These are phyloP conservation scores for Atherinosoma microstoma DNA, from an alignment of 2,797 vertebrate species.

Conservation along the genomic window DNA sequence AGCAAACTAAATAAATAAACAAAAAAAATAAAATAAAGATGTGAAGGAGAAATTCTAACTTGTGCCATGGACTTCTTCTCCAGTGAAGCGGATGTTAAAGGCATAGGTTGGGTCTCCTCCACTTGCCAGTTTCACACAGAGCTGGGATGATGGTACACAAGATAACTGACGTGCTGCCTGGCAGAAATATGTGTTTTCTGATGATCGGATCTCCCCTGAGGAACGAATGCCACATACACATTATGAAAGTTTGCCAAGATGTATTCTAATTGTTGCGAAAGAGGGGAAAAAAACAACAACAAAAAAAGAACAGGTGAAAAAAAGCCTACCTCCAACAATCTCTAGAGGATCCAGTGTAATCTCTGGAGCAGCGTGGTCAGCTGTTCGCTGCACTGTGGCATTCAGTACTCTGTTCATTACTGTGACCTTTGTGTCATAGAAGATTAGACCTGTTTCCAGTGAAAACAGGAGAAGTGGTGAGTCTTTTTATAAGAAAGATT, in stretches of 20 bases:
- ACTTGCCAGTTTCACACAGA: constrained; percentile 95
- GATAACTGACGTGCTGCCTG: constrained; percentile 95
- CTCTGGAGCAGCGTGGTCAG: constrained; percentile 96
- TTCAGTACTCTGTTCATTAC: constrained; percentile 98
- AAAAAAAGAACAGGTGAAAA: neutral
- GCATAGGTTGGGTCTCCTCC: constrained; percentile 97
- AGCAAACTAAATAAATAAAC: neutral
- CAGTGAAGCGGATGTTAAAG: constrained; percentile 98
- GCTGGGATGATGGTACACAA: constrained; percentile 93
- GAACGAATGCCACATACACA: neutral
- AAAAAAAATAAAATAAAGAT: constrained; percentile 4
- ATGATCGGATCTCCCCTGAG: constrained; percentile 92
- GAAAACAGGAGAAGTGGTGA: neutral
- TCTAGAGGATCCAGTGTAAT: constrained; percentile 97
- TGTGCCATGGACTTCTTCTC: constrained; percentile 98
- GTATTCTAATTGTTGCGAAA: neutral
- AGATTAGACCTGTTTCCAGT: constrained; percentile 83
- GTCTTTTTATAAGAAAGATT: neutral
- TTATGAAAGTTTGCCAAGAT: neutral
- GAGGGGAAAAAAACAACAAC: neutral
- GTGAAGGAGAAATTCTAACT: constrained; percentile 81
- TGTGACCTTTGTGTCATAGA: constrained; percentile 96
- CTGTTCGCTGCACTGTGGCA: constrained; percentile 94
- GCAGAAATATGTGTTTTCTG: constrained; percentile 97
- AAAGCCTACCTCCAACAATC: constrained; percentile 91